Base-by-base conservation (phyloP, 2,797 vertebrate species). In the Lacerta viridis region DNA sequence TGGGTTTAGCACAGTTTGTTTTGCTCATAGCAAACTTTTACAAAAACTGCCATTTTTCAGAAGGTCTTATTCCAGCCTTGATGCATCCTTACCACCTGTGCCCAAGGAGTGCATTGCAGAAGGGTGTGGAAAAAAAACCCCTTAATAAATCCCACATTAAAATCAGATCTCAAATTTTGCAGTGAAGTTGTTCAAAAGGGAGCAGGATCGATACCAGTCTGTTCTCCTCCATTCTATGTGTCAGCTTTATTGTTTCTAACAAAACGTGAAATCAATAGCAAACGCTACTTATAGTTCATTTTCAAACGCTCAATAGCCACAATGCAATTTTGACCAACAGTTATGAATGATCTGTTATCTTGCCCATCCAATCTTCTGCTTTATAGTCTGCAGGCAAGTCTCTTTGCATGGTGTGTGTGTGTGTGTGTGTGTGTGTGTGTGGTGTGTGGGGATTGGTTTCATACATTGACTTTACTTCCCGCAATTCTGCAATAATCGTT, bases 241-340 rank as follows among this genome's bases (percentile, higher is more conserved):
- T 95, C 96, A 96, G 95, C 92, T 95, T 95, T 96, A 96, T 97
- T 97, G 96, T 97, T 97, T 97, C 95, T 98, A 96, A 97, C 88
- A 90, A 93, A 95, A 93, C 96, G 61, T 25, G 18, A 96, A 98
- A 98, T 99, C 98, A 93, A 99, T 99, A 90, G 90, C 96, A 96
- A 98, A 98, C 95, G 97, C 96, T 97, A 96, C 96, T 97, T 95
- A 95, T 92, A 93, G 97, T 96, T 98, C 96, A 96, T 98, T 98
- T 97, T 97, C 96, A 77, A 55, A 17, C 94, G 95, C 96, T 98
- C 98, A 95, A 98, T 98, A 97, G 94, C 97, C 97, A 95, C 89
- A 90, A 93, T 59, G 97, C 98, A 98, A 98, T 98, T 98, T 85
- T 98, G 97, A 95, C 92, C 97, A 98, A 97, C 98, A 98, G 98